A percentile compares a stretch with the other conserved stretches of the same genome.
Conservation (phyloP, 2,888 invertebrate species). For the Iselma pallidipennis region DNA sequence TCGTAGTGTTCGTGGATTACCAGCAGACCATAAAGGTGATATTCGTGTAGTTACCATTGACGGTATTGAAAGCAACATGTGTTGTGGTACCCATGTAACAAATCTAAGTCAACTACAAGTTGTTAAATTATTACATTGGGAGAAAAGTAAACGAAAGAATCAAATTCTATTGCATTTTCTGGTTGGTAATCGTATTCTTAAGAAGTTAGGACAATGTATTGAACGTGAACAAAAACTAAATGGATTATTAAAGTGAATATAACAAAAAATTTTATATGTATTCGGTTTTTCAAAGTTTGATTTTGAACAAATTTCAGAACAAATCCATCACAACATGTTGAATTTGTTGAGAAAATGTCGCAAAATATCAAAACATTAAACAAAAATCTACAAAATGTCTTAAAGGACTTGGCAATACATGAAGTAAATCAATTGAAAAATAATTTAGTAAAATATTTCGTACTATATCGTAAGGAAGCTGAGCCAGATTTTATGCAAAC, state of each 20-base stretch:
- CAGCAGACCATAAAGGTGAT: conserved; percentile 76
- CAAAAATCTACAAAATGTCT: conserved; percentile 67
- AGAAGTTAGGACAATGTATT: conserved; percentile 64
- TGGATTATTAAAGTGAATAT: conserved; percentile 66
- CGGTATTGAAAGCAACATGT: conserved; percentile 78
- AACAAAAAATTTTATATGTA: too few relatives aligned
- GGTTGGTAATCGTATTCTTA: conserved; percentile 71
- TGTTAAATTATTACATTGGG: conserved; percentile 68
- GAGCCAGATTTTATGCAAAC: conserved; percentile 76
- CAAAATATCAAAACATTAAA: conserved; percentile 66
- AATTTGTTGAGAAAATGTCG: conserved; percentile 74
- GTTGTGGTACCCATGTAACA: conserved; percentile 86
- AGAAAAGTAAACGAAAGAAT: conserved; percentile 73
- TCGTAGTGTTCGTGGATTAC: conserved; percentile 69
- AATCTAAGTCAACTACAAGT: conserved; percentile 72
- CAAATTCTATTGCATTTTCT: conserved; percentile 70
- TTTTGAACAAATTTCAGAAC: conserved; percentile 59
- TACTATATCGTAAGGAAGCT: conserved; percentile 72
- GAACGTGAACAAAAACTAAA: conserved; percentile 72
- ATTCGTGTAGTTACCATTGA: conserved; percentile 78
- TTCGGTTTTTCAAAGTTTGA: background rate
- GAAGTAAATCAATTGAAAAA: conserved; percentile 67
- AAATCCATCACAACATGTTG: conserved; percentile 70
- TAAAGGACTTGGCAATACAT: conserved; percentile 71
- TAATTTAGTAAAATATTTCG: conserved; percentile 60